These are phyloP conservation scores for Amorpha juglandis DNA, from an alignment of 2,888 invertebrate species.

Conservation along the genomic window DNA sequence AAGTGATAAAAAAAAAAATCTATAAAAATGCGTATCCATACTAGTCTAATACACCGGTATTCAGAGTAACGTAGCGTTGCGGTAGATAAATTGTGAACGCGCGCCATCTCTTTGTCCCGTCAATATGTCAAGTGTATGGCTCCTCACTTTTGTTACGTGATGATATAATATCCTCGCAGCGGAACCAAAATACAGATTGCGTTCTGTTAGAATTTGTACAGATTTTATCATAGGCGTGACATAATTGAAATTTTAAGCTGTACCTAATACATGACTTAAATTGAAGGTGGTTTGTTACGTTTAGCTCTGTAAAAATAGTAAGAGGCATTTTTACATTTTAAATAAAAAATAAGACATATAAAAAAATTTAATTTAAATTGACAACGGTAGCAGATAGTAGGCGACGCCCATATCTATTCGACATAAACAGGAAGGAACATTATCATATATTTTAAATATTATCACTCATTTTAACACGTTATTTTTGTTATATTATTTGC, in stretches of 20 bases:
- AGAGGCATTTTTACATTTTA: no score
- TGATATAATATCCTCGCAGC: conserved; percentile 60
- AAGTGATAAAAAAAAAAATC: no score
- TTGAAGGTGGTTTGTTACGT: neutral
- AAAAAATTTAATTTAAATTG: no score
- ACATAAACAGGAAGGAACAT: no score
- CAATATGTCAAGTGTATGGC: conserved; percentile 74
- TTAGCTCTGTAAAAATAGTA: no score
- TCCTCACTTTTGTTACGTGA: conserved; percentile 58
- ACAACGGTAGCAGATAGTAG: no score
- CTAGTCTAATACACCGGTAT: conserved; percentile 50
- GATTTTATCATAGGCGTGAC: conserved; percentile 1
- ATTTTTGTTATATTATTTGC: no score
- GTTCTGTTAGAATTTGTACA: conserved; percentile 2
- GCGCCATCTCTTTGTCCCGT: conserved; percentile 78
- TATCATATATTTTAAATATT: no score
- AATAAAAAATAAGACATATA: no score
- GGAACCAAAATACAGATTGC: conserved; percentile 3
- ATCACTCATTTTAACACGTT: no score
- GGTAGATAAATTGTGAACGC: conserved; percentile 71
- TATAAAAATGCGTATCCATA: conserved; percentile 51
- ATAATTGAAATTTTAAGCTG: neutral
- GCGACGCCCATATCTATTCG: no score
- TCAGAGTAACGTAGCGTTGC: conserved; percentile 43
- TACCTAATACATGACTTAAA: neutral